These are phyloP conservation scores for Vulpes vulpes DNA, from an alignment of 2,113 vertebrate species.

Conservation along the genomic window DNA sequence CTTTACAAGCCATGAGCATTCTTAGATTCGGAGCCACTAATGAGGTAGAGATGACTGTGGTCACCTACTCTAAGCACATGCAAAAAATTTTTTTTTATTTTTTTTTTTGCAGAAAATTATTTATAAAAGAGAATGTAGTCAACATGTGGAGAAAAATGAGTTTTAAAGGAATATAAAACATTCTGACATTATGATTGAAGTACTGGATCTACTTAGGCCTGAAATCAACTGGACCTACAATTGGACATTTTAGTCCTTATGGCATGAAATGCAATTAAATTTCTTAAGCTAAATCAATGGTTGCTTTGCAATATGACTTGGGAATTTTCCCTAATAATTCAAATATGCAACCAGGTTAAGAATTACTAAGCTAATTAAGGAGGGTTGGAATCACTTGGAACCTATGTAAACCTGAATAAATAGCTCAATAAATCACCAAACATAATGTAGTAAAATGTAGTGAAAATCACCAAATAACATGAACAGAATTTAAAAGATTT, in stretches of 20 bases:
- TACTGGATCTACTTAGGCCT: background rate
- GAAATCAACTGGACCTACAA: background rate
- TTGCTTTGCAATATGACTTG: background rate
- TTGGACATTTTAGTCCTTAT: background rate
- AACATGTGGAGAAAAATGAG: background rate
- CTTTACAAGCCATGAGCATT: background rate
- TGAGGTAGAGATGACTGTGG: background rate
- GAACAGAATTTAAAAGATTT: background rate
- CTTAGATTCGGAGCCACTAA: background rate
- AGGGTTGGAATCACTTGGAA: background rate
- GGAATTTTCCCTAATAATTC: background rate
- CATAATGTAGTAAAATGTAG: background rate
- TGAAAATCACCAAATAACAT: background rate
- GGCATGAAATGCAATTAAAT: background rate
- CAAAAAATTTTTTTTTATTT: no score
- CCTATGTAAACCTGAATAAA: background rate
- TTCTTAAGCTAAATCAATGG: background rate
- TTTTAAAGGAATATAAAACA: background rate
- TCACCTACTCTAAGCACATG: background rate
- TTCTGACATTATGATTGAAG: background rate
- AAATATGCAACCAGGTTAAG: background rate
- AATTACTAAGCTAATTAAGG: background rate
- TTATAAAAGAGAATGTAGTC: background rate
- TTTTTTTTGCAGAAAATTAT: background rate
- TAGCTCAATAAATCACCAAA: background rate